Evolutionary conservation across 2,797 vertebrate genomes (phyloP), one percentile per base, ranked within the genome.

Genomic region (Onychomys torridus): DNA sequence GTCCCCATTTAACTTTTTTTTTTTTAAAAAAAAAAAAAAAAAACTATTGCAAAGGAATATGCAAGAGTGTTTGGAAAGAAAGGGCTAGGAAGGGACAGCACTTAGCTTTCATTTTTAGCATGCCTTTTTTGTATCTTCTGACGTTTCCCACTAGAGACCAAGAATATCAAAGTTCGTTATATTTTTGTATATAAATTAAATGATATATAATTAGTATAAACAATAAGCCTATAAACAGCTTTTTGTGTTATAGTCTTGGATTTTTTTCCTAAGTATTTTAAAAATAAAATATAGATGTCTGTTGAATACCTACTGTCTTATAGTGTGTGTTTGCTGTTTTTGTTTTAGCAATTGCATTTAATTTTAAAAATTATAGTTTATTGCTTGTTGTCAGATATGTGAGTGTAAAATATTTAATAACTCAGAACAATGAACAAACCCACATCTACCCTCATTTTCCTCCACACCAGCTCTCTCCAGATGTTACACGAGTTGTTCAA

Each of bases 401-500:
- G 40, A 40, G 0, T 79, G 17, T 25, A 86, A 87, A 90, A 91
- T 61, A 92, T 69, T 89, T 96, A 9, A 40, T 96, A 96, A 96
- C 75, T 86, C 43, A 92, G 88, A 88, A 89, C 21, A 59, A 76
- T 91, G 40, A 43, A 81, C 61, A 92, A n/a, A 79, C 69, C 65
- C 11, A 89, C 57, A 78, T 2, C 43, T 11, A 37, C 19, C 25
- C 55, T 55, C 25, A 19, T 32, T 52, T 52, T 2, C 49, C 32
- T 59, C 1, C 49, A 14, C 11, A 43, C 1, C 5, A 90, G 37
- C 7, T 40, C 83, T 85, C 84, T 21, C 88, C 69, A 69, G 21
- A 73, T 49, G 12, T 65, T 37, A 87, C 69, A 65, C 87, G 97
- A 91, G 87, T 93, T 96, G 2, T 93, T 97, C 93, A 59, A 25